Base-by-base conservation (phyloP, 1,140 invertebrate genomes). In the Harpegnathos saltator region DNA sequence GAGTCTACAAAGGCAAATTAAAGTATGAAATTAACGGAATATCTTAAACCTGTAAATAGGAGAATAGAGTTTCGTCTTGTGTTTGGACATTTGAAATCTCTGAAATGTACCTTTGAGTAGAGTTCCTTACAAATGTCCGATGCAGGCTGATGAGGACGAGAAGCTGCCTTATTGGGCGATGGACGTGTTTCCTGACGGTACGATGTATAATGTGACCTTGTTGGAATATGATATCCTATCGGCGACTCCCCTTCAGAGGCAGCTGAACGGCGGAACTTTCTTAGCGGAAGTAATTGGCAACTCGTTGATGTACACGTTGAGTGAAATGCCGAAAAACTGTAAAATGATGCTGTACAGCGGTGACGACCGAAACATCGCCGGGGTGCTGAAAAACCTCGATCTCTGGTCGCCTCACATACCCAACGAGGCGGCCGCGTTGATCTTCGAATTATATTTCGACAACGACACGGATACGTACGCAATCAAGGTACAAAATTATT, bases 201-300 rank as follows among this genome's bases (percentile, higher is more conserved):
- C 83, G 9, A 82, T 94, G 61, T 54, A 62, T 4, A 88, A 89
- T 19, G 52, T 91, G 5, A 91, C 84, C 0, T 44, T 92, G 14
- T 19, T 89, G 12, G 81, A 89, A 1, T 93, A 92, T 9, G 82
- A 92, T 52, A 61, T 90, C 1, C 80, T 93, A 5, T 91, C 92
- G 3, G 59, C 33, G 54, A 93, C 90, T 5, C 33, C 12, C 7
- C 0, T 88, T 5, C 92, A 93, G 44, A 93, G 82, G 17, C 81
- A 89, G 14, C 62, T 94, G 0, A 94, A 93, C 22, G 93, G 93
- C 1, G 93, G 93, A 19, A 85, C 87, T 0, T 72, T 94, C 12
- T 59, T 94, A 5, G 91, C 91, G 66, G 89, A 91, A 65, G 82
- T 94, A 7, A 66, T 93, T 1, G 59, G 75, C 0, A 89, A 93